Evolutionary conservation across 2,888 invertebrate species (phyloP).

Genomic region (Fabriciana adippe): DNA sequence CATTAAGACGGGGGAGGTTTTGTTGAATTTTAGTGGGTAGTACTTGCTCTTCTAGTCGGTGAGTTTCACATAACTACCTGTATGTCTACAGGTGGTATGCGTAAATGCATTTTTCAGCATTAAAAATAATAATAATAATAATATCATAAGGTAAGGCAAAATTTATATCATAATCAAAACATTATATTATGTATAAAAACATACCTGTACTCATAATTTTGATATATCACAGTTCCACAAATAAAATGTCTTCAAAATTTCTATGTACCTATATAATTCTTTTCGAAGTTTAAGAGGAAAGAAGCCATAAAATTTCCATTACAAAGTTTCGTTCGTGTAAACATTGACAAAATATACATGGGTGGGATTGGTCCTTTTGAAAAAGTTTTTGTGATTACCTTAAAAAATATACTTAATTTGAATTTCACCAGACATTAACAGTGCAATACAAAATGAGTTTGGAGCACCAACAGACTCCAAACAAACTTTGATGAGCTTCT

Average conservation of each 20-base stretch:
- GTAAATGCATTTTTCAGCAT: no score
- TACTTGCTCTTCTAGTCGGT: no score
- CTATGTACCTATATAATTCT: not conserved
- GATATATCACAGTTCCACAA: not conserved
- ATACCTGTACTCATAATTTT: not conserved
- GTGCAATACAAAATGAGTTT: slow-evolving; percentile 17
- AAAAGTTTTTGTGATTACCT: slow-evolving; percentile 8
- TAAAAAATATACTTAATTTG: slow-evolving; percentile 15
- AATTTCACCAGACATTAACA: not conserved
- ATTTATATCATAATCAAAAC: no score
- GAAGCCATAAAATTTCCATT: slow-evolving; percentile 18
- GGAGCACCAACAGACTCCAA: slow-evolving; percentile 22
- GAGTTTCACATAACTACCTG: no score
- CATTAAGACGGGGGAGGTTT: no score
- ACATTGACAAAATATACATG: slow-evolving; percentile 18
- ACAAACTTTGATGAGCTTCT: slow-evolving; percentile 26
- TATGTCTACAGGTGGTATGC: no score
- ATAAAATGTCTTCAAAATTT: not conserved
- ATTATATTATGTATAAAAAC: no score
- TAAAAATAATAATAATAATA: no score
- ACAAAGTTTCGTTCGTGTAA: slow-evolving; percentile 22
- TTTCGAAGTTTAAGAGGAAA: slow-evolving; percentile 3
- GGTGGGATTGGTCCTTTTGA: slow-evolving; percentile 10
- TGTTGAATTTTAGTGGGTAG: no score
- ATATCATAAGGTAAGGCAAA: no score